Conservation (phyloP, 2,888 invertebrate species). For the Piscicola geometra region DNA sequence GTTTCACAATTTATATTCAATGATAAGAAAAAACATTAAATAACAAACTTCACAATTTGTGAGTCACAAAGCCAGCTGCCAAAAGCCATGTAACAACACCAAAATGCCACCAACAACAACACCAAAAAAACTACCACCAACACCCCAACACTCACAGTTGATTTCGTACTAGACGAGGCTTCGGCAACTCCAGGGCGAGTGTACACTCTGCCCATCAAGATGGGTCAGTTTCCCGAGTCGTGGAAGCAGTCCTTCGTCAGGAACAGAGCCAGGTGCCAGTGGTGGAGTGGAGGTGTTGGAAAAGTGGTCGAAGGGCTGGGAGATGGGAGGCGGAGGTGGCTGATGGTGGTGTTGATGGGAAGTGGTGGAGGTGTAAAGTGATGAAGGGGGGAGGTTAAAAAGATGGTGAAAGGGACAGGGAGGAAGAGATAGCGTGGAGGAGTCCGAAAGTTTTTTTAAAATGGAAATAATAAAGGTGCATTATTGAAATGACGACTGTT, state of each 20-base stretch:
- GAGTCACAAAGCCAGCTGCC: not conserved
- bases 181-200: not conserved
- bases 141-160: constrained; percentile 3
- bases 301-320: not conserved
- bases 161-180: constrained; percentile 28
- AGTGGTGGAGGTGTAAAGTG: too few relatives aligned
- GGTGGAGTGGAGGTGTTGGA: not conserved
- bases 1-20: not conserved
- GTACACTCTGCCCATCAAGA: constrained; percentile 27
- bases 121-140: not conserved
- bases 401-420: too few relatives aligned
- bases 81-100: not conserved
- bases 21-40: not conserved
- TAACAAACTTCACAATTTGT: not conserved
- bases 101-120: too few relatives aligned
- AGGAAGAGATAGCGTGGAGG: too few relatives aligned
- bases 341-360: too few relatives aligned
- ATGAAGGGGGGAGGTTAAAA: too few relatives aligned
- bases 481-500: not conserved
- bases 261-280: not conserved
- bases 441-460: too few relatives aligned
- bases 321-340: too few relatives aligned
- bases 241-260: not conserved
- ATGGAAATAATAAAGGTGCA: too few relatives aligned
- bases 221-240: not conserved